phyloP scores from a whole-genome alignment of 2,113 vertebrate genomes.

The Datnioides undecimradiatus region DNA sequence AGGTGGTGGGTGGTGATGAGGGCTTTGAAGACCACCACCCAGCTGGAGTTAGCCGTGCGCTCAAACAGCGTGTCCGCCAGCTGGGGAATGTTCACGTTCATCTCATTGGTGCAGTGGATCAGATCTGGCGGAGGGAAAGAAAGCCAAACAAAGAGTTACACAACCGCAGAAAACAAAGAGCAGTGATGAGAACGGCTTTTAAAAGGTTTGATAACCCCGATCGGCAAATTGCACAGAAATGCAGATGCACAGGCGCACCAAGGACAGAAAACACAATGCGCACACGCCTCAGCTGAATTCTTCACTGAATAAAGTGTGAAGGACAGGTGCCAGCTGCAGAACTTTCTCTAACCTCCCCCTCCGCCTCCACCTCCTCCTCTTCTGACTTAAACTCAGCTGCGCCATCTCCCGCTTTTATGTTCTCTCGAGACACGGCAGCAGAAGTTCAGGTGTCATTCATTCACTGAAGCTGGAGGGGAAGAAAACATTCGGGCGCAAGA shows the following conservation, averaged over 20 bases:
- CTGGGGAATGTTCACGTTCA: constrained; percentile 86
- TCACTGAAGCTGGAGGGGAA: constrained; percentile 14
- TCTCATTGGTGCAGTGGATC: constrained; percentile 87
- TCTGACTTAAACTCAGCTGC: not conserved
- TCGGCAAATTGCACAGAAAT: not conserved
- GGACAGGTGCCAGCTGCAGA: not conserved
- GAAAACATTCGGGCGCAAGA: not conserved
- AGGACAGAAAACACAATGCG: constrained; percentile 4
- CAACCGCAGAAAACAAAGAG: constrained; percentile 2
- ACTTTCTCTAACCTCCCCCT: not conserved
- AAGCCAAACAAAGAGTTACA: not conserved
- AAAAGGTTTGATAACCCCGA: constrained; percentile 26
- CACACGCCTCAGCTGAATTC: not conserved
- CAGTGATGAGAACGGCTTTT: constrained; percentile 10
- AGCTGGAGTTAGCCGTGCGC: constrained; percentile 85
- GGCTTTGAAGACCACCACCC: constrained; percentile 86
- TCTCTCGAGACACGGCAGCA: not conserved
- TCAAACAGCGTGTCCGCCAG: constrained; percentile 85
- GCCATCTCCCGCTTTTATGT: not conserved
- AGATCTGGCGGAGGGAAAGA: constrained; percentile 69
- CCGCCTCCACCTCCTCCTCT: not conserved
- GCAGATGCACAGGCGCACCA: not conserved
- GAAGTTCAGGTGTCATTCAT: constrained; percentile 42
- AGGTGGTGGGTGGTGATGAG: constrained; percentile 86
- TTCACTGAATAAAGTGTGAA: constrained; percentile 17